Conservation (phyloP, 2,797 vertebrate species). For the Agapornis canus region DNA sequence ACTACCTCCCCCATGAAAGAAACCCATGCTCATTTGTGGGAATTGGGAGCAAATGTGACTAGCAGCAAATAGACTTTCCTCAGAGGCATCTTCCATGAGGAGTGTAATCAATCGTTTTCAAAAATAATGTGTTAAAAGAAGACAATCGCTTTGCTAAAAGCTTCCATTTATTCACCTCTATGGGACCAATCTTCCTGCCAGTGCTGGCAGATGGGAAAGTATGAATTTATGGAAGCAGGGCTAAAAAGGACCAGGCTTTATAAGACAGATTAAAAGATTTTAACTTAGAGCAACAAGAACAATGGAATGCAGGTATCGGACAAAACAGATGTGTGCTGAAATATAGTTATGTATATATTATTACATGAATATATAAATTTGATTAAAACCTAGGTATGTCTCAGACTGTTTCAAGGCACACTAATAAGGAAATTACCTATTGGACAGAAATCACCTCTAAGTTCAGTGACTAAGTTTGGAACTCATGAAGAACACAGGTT, state of each 20-base stretch:
- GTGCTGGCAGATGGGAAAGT: slow-evolving; percentile 1
- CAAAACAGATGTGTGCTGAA: background rate
- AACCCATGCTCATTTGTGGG: background rate
- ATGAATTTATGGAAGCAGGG: background rate
- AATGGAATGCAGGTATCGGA: background rate
- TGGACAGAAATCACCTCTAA: background rate
- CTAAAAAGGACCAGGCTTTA: background rate
- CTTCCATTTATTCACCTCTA: slow-evolving; percentile 11
- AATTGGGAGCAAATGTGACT: slow-evolving; percentile 3
- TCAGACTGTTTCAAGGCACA: background rate
- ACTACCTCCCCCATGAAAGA: background rate
- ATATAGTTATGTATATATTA: background rate
- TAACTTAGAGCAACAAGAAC: background rate
- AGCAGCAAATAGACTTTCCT: background rate
- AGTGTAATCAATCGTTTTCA: background rate
- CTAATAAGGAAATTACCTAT: background rate
- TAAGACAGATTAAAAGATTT: slow-evolving; percentile 5
- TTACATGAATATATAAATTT: background rate
- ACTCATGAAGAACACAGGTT: background rate
- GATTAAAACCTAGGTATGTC: background rate
- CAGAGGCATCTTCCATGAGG: background rate
- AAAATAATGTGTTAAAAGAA: background rate
- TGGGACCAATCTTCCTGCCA: background rate
- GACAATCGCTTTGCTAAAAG: background rate
- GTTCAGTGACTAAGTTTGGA: background rate